A percentile compares a stretch with the other conserved stretches of the same genome.
Conservation (phyloP, 1,140 invertebrate genomes). For the Drosophila subobscura region DNA sequence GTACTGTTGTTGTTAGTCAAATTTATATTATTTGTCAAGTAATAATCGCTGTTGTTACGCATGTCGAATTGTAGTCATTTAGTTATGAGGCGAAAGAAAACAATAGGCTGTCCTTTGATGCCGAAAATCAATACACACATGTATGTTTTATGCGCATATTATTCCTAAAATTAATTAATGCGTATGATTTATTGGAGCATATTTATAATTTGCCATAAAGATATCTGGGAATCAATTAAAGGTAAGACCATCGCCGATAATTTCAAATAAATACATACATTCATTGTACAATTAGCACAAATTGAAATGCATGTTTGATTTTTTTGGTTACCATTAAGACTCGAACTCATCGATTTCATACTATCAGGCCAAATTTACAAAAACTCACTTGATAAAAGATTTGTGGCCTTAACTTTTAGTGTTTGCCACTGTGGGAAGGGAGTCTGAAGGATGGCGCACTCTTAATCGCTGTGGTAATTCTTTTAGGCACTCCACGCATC, state of each 20-base stretch:
- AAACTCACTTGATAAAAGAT: constrained; percentile 43
- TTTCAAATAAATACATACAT: not conserved
- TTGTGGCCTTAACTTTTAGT: constrained; percentile 47
- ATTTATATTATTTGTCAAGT: constrained; percentile 32
- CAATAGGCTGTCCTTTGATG: too few relatives aligned
- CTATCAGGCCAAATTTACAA: constrained; percentile 41
- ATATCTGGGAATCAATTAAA: too few relatives aligned
- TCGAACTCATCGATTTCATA: constrained; percentile 11
- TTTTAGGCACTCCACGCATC: too few relatives aligned
- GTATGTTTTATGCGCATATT: constrained; percentile 10
- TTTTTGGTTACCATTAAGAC: too few relatives aligned
- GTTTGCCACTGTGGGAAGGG: constrained; percentile 15
- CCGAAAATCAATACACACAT: too few relatives aligned
- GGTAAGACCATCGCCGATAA: too few relatives aligned
- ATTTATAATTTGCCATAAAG: constrained; percentile 6
- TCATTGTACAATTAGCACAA: constrained; percentile 6
- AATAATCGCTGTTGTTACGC: constrained; percentile 58
- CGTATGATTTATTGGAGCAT: constrained; percentile 35
- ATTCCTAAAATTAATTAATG: constrained; percentile 31
- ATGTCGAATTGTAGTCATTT: constrained; percentile 37
- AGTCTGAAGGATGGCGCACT: not conserved
- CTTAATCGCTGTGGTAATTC: too few relatives aligned
- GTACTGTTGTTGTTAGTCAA: constrained; percentile 44
- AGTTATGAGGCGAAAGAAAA: constrained; percentile 4
- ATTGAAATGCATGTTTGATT: not conserved